Percentiles rank a stretch among this genome's conserved stretches.
phyloP scores from a whole-genome alignment of 2,113 vertebrate species.

The Perognathus longimembris region DNA sequence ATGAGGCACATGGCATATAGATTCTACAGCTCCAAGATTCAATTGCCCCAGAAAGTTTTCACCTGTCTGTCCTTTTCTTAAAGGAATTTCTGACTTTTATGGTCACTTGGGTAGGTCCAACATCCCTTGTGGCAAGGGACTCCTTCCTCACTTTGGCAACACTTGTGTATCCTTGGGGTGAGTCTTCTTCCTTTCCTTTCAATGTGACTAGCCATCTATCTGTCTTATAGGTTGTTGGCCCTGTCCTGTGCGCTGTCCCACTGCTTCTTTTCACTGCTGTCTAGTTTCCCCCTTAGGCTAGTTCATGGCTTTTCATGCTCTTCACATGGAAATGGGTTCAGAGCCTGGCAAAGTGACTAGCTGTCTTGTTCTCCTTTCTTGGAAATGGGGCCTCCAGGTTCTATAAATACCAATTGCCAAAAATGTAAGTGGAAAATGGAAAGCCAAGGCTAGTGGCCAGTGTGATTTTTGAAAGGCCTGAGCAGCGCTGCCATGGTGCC shows the following conservation, averaged over 20 bases:
- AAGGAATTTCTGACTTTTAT: background rate
- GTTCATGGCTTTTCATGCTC: background rate
- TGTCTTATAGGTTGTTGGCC: background rate
- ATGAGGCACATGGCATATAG: background rate
- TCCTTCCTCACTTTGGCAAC: background rate
- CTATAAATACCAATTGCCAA: conserved; percentile 27
- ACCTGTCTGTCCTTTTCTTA: background rate
- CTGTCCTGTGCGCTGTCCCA: background rate
- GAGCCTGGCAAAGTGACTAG: background rate
- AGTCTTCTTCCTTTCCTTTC: background rate
- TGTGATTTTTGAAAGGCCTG: background rate
- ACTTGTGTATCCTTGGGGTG: rapidly evolving
- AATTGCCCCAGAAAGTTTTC: background rate
- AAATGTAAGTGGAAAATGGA: background rate
- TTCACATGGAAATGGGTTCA: background rate
- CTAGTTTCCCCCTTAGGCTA: background rate
- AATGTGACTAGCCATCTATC: background rate
- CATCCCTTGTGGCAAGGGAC: background rate
- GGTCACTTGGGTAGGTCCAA: background rate
- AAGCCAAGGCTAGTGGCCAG: background rate
- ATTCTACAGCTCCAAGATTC: background rate
- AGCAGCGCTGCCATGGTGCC: background rate
- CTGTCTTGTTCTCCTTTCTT: background rate
- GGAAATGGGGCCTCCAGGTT: background rate
- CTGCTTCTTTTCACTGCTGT: background rate